Evolutionary conservation across 2,113 vertebrate species (phyloP), one percentile per base, ranked within the genome.

Genomic region (Phalacrocorax pelagicus): DNA sequence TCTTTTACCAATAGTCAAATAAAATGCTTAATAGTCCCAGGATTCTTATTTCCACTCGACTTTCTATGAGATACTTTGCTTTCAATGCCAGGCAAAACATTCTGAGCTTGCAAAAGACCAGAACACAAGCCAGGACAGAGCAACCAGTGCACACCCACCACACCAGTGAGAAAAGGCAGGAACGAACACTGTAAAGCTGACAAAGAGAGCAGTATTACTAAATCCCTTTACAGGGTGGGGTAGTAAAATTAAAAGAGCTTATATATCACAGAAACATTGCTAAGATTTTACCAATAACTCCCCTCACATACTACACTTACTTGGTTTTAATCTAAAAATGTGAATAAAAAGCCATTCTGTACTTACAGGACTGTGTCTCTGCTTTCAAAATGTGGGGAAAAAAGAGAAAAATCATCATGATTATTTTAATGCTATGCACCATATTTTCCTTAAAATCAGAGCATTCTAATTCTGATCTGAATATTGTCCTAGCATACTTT

Each of bases 321-420:
- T 88, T 72, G 9, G 7, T 81, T 95, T 92, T 86, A 86, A 89
- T 70, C 42, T 92, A 71, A 40, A 91, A 82, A 69, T 93, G 93
- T 78, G 46, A 97, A 78, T 94, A 75, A 97, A 97, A 96, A 97
- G 86, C 40, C 66, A 66, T 88, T 85, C 94, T 95, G 46, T 94
- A 98, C 98, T 98, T 98, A 98, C 98, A 96, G 97, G 98, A 97
- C 97, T 98, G 96, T 98, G 98, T 88, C 98, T 98, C 98, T 98
- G 97, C 96, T 92, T 96, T 96, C 77, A 97, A 94, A 95, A 96
- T 81, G 81, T 49, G 47, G 13, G 79, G 80, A 10, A 95, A 51
- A 94, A 89, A 95, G 12, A 81, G 44, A 85, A 95, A 96, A 86
- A 96, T 13, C 9, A 67, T 54, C 3, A 72, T 73, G 67, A 95